Percentiles rank a stretch among this genome's conserved stretches.
phyloP scores from a whole-genome alignment of 2,888 invertebrate genomes.

The Sphaeridia pumilis region DNA sequence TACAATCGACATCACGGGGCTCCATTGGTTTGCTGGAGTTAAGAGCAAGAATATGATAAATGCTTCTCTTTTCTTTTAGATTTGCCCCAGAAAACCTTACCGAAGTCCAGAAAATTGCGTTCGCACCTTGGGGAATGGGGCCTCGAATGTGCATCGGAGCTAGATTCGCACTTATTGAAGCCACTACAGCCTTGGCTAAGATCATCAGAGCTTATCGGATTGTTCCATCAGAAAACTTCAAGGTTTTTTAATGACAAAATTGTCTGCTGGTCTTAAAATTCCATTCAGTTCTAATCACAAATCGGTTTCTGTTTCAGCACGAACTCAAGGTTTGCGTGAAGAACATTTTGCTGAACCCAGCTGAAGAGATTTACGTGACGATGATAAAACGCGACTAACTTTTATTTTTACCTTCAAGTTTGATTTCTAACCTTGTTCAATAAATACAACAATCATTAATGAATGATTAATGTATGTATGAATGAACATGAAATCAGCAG shows the following conservation, averaged over 20 bases:
- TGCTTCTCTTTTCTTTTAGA: background rate
- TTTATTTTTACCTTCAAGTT: no score
- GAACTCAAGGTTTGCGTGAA: constrained; percentile 32
- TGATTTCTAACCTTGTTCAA: no score
- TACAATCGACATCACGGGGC: background rate
- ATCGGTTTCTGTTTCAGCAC: constrained; percentile 18
- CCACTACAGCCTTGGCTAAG: constrained; percentile 31
- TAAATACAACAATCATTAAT: no score
- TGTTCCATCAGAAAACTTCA: constrained; percentile 23
- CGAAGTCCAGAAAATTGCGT: constrained; percentile 33
- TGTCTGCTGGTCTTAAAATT: background rate
- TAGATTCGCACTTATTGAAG: constrained; percentile 34
- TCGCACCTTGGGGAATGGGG: constrained; percentile 33
- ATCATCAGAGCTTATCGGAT: constrained; percentile 27
- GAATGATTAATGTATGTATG: no score
- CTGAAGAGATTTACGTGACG: constrained; percentile 32
- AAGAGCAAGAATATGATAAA: no score
- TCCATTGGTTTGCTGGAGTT: no score
- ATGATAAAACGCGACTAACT: constrained; percentile 27
- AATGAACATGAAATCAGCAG: no score
- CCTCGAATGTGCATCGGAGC: constrained; percentile 35
- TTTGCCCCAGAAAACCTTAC: constrained; percentile 30
- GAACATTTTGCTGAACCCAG: constrained; percentile 33
- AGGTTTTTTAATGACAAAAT: constrained; percentile 14
- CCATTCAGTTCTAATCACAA: background rate